A percentile compares a stretch with the other conserved stretches of the same genome.
phyloP scores from a whole-genome alignment of 1,140 invertebrate genomes.

The Radopholus similis region DNA sequence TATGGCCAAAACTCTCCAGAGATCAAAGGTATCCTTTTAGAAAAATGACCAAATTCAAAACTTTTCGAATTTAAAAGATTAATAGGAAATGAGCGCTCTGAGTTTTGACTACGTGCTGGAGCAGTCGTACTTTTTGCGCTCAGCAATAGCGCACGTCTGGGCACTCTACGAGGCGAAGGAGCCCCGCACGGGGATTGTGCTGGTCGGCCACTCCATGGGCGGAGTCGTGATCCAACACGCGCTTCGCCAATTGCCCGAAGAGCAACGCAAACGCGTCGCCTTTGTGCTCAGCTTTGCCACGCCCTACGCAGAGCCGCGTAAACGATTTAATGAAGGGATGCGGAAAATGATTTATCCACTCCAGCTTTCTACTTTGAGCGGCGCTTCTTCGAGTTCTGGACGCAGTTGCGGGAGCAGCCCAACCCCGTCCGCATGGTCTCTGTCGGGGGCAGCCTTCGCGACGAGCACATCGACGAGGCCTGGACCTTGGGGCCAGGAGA shows the following conservation, averaged over 20 bases:
- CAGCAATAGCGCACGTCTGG: conserved; percentile 26
- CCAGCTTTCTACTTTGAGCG: conserved; percentile 33
- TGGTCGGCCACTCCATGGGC: conserved; percentile 49
- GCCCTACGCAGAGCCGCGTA: conserved; percentile 41
- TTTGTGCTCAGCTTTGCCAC: conserved; percentile 37
- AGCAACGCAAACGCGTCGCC: conserved; percentile 3
- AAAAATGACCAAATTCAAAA: background rate
- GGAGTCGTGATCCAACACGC: conserved; percentile 40
- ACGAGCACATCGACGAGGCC: conserved; percentile 41
- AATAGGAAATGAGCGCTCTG: conserved; percentile 42
- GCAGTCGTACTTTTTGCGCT: conserved; percentile 32
- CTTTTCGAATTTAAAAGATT: too few species aligned
- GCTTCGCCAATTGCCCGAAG: background rate
- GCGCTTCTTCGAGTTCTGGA: conserved; percentile 31
- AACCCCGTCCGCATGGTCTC: conserved; percentile 38
- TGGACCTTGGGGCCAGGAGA: conserved; percentile 27
- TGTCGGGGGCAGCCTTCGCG: conserved; percentile 36
- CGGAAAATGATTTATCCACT: background rate
- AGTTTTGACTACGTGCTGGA: conserved; percentile 31
- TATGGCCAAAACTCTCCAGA: too few species aligned
- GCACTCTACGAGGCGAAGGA: conserved; percentile 27
- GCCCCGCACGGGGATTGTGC: conserved; percentile 32
- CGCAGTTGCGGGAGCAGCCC: background rate
- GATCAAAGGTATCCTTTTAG: conserved; percentile 1
- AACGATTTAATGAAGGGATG: background rate